Evolutionary conservation across 2,113 vertebrate species (phyloP), one percentile per base, ranked within the genome.

Genomic region (Nanorana parkeri): DNA sequence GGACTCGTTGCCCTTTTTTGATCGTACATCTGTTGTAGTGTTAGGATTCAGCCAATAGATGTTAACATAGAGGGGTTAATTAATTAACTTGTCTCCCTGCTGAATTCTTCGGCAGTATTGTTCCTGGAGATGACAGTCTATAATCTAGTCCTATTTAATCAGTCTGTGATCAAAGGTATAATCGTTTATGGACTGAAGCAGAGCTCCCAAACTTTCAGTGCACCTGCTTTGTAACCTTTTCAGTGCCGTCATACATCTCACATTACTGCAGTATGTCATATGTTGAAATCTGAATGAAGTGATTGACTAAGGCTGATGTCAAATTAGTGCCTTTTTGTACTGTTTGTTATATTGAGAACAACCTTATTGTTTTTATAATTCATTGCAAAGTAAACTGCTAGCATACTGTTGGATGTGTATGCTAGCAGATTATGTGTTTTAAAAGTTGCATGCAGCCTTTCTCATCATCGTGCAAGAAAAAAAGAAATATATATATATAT

Each of bases 61-160:
- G 41, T 8, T 47, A 24, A 21, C 3, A 16, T 13, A 0, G 36
- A 63, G 47, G 36, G 32, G 73, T 32, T 76, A 47, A 63, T 63
- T 75, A 24, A 47, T 89, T 84, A 85, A 88, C 85, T 84, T 84
- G 84, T 84, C 85, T 85, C 75, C 76, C 41, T 55, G 17, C 83
- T 78, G 78, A 77, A 83, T 74, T 72, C 64, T 47, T 75, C 21
- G 32, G 20, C 36, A 41, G 36, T 76, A 63, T 76, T 28, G 55
- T 23, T 28, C 51, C 23, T 67, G 26, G 24, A 15, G 64, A 55
- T 55, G 76, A 78, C 72, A 75, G 23, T 65, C n/a, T 55, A 23
- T 78, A 78, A 67, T 78, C 47, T 32, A 17, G 17, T 67, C 19
- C 24, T 13, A 78, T 78, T 78, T 68, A 67, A 55, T 56, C 41